Evolutionary conservation across 2,113 vertebrate species (phyloP).

Genomic region (Nesoenas mayeri): DNA sequence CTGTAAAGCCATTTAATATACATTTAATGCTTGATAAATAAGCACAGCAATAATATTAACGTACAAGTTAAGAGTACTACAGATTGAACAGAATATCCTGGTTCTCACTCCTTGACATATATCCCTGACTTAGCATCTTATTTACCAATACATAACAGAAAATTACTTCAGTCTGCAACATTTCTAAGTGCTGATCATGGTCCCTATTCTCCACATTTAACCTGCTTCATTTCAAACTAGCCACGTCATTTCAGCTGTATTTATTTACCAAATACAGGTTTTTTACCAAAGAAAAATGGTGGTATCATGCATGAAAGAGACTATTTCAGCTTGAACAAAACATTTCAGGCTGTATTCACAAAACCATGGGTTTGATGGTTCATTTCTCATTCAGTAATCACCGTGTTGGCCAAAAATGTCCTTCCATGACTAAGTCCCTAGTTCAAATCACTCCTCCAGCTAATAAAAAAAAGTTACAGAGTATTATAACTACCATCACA

Average conservation of each 20-base stretch:
- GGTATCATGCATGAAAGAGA: not conserved
- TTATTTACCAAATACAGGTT: not conserved
- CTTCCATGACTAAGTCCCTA: not conserved
- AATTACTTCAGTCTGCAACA: not conserved
- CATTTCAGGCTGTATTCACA: not conserved
- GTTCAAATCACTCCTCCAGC: not conserved
- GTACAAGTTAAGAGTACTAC: not conserved
- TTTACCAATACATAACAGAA: not conserved
- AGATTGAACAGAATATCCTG: not conserved
- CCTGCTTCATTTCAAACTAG: not conserved
- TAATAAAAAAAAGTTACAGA: not conserved
- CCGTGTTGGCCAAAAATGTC: not conserved
- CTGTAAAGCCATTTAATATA: not conserved
- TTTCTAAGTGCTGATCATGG: not conserved
- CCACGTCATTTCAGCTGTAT: not conserved
- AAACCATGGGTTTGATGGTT: not conserved
- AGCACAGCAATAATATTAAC: not conserved
- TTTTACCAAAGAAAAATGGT: not conserved
- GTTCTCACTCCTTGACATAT: not conserved
- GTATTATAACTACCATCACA: not conserved
- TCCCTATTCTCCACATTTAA: not conserved
- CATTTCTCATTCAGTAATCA: not conserved
- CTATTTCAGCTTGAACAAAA: not conserved
- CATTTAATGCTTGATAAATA: not conserved
- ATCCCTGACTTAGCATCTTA: not conserved